Evolutionary conservation across 2,797 vertebrate species (phyloP).

Genomic region (Bradypodion pumilum): DNA sequence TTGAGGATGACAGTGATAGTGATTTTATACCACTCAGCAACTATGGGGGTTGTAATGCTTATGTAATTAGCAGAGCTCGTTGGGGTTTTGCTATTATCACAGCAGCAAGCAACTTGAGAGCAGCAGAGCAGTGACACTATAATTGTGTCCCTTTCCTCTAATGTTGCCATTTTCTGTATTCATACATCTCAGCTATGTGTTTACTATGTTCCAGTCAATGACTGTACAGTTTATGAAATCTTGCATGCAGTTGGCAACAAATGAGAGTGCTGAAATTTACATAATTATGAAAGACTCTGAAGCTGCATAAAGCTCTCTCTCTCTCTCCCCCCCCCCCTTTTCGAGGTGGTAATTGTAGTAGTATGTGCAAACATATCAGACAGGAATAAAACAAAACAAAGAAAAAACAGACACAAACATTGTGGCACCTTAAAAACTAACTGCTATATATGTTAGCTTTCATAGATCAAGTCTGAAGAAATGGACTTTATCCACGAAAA

Average conservation of each 20-base stretch:
- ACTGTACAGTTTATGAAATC: background rate
- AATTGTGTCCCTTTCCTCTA: background rate
- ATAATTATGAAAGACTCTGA: background rate
- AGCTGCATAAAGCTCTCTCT: background rate
- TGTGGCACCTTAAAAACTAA: too few species aligned
- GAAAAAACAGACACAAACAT: too few species aligned
- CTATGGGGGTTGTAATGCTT: background rate
- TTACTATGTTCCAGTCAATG: background rate
- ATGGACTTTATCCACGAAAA: too few species aligned
- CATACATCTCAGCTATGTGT: background rate
- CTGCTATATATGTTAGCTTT: too few species aligned
- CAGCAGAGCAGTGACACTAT: background rate
- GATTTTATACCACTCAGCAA: background rate
- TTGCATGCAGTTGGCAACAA: background rate
- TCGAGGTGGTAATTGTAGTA: too few species aligned
- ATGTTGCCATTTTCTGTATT: background rate
- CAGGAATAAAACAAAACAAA: too few species aligned
- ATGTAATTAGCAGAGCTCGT: background rate
- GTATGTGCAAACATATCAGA: too few species aligned
- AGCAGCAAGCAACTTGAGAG: background rate
- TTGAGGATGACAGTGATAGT: background rate
- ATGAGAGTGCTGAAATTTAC: background rate
- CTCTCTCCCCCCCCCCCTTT: too few species aligned
- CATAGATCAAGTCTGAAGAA: too few species aligned
- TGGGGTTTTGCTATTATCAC: background rate